Conservation (phyloP, 2,797 vertebrate genomes). For the Takifugu ocellatus region DNA sequence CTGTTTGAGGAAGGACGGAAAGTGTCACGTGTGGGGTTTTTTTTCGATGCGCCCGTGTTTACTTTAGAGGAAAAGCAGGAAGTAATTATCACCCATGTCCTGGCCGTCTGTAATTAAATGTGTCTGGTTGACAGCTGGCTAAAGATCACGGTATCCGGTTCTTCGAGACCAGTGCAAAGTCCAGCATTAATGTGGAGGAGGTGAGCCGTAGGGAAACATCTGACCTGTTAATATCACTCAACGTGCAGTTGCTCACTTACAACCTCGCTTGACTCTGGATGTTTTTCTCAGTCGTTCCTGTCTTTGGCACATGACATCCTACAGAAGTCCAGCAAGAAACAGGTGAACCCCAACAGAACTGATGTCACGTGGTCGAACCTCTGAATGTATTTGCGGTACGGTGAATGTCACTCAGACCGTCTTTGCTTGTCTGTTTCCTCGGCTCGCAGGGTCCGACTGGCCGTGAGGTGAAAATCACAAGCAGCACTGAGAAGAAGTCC, state of each 20-base stretch:
- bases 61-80: slow-evolving; percentile 50
- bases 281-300: slow-evolving; percentile 78
- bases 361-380: not conserved
- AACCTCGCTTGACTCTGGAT: not conserved
- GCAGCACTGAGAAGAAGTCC: slow-evolving; percentile 69
- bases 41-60: not conserved
- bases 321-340: slow-evolving; percentile 78
- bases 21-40: not conserved
- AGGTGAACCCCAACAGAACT: slow-evolving; percentile 60
- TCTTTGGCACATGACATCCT: slow-evolving; percentile 87
- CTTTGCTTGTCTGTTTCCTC: slow-evolving; percentile 9
- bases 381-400: too few relatives aligned
- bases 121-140: slow-evolving; percentile 77
- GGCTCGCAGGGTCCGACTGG: slow-evolving; percentile 57
- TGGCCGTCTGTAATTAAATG: slow-evolving; percentile 11
- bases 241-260: slow-evolving; percentile 1
- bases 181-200: slow-evolving; percentile 92
- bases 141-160: slow-evolving; percentile 89
- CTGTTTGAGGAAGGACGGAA: slow-evolving; percentile 9
- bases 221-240: not conserved
- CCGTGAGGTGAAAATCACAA: slow-evolving; percentile 78
- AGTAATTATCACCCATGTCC: slow-evolving; percentile 17
- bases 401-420: not conserved
- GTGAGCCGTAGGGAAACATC: slow-evolving; percentile 61
- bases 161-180: slow-evolving; percentile 95